Conservation (phyloP, 2,113 vertebrate species). For the Halcyon senegalensis region DNA sequence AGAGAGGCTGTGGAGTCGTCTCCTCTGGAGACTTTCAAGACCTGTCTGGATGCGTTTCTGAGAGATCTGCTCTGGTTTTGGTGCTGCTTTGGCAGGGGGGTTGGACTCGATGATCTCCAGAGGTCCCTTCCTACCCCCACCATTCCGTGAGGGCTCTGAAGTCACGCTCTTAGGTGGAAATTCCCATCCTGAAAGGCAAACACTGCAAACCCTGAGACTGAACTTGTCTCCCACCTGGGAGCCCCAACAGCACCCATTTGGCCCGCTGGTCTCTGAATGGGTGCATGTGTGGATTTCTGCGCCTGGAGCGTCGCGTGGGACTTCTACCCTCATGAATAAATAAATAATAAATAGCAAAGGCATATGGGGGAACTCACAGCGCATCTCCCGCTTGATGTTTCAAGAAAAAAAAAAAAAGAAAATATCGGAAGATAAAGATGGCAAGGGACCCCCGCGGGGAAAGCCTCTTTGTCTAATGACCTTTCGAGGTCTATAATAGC, state of each 20-base stretch:
- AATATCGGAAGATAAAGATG: slow-evolving; percentile 73
- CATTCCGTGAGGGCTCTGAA: too few relatives aligned
- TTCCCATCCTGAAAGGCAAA: background rate
- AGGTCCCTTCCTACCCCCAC: too few relatives aligned
- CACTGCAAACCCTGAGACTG: rapidly evolving
- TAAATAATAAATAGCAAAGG: slow-evolving; percentile 15
- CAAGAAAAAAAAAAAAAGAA: slow-evolving; percentile 57
- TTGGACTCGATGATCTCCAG: background rate
- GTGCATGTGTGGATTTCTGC: background rate
- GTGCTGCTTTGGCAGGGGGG: too few relatives aligned
- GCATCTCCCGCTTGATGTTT: background rate
- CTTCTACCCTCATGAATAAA: background rate
- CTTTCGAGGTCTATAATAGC: slow-evolving; percentile 74
- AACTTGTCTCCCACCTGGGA: background rate
- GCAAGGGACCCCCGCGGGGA: slow-evolving; percentile 59
- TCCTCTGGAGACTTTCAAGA: too few relatives aligned
- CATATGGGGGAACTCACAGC: background rate
- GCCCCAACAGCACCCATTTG: rapidly evolving
- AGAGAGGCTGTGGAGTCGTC: too few relatives aligned
- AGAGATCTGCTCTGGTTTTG: too few relatives aligned
- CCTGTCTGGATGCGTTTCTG: too few relatives aligned
- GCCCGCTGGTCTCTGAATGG: background rate
- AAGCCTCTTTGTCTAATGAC: slow-evolving; percentile 77
- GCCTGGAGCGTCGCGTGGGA: background rate
- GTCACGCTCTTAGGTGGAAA: background rate